phyloP scores from a whole-genome alignment of 2,888 invertebrate species.

The Cremastobaeus sp. region DNA sequence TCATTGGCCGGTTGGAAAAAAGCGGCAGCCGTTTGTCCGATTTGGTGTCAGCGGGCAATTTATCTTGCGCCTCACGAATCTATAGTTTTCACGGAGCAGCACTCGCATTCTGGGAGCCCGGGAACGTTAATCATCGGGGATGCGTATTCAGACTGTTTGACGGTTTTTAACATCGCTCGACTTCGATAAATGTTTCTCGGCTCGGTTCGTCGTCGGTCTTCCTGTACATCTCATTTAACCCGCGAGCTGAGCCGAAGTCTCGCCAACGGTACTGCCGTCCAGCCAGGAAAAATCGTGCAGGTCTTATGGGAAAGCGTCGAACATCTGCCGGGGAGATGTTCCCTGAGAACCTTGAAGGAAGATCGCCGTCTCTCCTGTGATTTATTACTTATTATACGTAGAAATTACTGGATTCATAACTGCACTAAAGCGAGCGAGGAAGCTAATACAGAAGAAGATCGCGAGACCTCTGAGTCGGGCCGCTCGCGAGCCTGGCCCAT shows the following conservation, averaged over 20 bases:
- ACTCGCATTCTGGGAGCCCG: slow-evolving; percentile 28
- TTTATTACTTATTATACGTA: slow-evolving; percentile 67
- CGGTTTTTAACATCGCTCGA: slow-evolving; percentile 19
- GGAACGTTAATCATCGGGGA: slow-evolving; percentile 33
- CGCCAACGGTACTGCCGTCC: slow-evolving; percentile 29
- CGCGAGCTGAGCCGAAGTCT: slow-evolving; percentile 17
- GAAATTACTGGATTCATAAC: slow-evolving; percentile 66
- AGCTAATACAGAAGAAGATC: slow-evolving; percentile 22
- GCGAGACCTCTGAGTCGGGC: slow-evolving; percentile 26
- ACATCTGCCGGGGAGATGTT: slow-evolving; percentile 52
- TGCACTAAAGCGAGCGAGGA: slow-evolving; percentile 54
- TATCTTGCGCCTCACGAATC: slow-evolving; percentile 25
- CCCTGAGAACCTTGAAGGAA: slow-evolving; percentile 34
- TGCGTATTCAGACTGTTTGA: slow-evolving; percentile 32
- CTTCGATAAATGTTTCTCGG: slow-evolving; percentile 37
- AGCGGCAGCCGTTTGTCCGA: slow-evolving; percentile 13
- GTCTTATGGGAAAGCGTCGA: slow-evolving; percentile 62
- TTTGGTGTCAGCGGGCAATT: slow-evolving; percentile 46
- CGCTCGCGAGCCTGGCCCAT: slow-evolving; percentile 41
- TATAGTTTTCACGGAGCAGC: slow-evolving; percentile 13
- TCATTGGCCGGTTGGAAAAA: slow-evolving; percentile 21
- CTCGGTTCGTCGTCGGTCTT: slow-evolving; percentile 41
- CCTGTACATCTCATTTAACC: slow-evolving; percentile 51
- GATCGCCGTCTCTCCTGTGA: slow-evolving; percentile 56
- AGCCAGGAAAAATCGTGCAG: slow-evolving; percentile 44